Evolutionary conservation across 2,888 invertebrate genomes (phyloP), one percentile per base, ranked within the genome.

Genomic region (Dermolepida albohirtum): DNA sequence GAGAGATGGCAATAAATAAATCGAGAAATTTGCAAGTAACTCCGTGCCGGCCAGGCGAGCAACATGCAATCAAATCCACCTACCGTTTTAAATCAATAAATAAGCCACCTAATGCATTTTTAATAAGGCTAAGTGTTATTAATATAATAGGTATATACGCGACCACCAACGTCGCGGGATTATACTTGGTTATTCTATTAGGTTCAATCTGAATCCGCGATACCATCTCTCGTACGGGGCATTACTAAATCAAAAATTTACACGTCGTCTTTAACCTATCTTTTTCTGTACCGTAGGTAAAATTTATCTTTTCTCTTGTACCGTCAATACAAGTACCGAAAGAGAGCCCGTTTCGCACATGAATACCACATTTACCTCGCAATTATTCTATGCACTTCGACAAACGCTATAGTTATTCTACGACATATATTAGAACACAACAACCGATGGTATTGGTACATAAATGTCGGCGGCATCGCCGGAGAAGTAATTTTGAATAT

Each of bases 81-180:
- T 78, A 80, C 79, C 78, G 78, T 78, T 80, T 79, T 77, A 79
- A 80, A 80, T 80, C 80, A 79, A 81, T 81, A 80, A 81, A 80
- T 81, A 79, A 80, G 76, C 78, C 75, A 78, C 74, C 77, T 80
- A 80, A 81, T 81, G 81, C 80, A 81, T 81, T 81, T 81, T 81
- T 81, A 81, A 81, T 80, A 81, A 80, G 80, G 76, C 76, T 74
- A 78, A 81, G 80, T 80, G 81, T 81, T 81, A 81, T 81, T 81
- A 80, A 80, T 81, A 80, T 81, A 81, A 81, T 81, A 81, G 78
- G 78, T 75, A 77, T 77, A 76, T 77, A 70, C 75, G 70, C 79
- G 81, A 81, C 81, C 81, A 81, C 81, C 81, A 81, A 81, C 81
- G 81, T 77, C 69, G 81, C 64, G 69, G 74, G 73, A 75, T 74